Evolutionary conservation across 2,113 vertebrate genomes (phyloP).

Genomic region (Mastomys natalensis): DNA sequence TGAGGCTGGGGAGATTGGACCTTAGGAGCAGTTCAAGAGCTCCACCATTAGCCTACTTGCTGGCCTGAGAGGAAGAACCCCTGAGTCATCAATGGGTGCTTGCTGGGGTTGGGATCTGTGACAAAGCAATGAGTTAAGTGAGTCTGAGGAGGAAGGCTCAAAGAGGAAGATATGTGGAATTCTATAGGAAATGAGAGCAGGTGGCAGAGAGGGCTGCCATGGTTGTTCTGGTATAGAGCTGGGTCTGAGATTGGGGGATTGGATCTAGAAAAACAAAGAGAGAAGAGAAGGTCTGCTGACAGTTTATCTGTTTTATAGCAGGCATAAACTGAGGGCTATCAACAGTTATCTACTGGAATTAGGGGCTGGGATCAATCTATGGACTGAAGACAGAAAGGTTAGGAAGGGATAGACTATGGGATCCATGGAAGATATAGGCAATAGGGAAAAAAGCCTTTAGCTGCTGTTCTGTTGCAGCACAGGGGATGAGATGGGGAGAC

Average conservation of each 20-base stretch:
- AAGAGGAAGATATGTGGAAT: background rate
- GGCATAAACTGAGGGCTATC: background rate
- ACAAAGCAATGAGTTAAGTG: background rate
- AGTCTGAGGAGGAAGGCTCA: no score
- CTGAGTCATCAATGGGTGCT: background rate
- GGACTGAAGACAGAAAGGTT: fast-evolving
- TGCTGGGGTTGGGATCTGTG: background rate
- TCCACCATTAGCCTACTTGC: background rate
- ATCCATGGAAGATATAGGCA: background rate
- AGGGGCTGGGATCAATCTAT: background rate
- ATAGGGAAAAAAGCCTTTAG: background rate
- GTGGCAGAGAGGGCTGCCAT: background rate
- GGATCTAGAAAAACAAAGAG: background rate
- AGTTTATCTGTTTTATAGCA: background rate
- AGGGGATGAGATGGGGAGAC: no score
- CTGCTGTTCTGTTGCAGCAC: background rate
- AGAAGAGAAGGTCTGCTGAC: background rate
- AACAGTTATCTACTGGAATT: background rate
- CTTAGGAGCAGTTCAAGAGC: no score
- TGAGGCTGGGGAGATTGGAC: background rate
- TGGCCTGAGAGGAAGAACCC: background rate
- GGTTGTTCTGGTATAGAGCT: background rate
- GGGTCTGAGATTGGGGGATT: background rate
- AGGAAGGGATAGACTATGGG: background rate
- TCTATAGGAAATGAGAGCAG: background rate